Base-by-base conservation (phyloP, 2,113 vertebrate genomes). In the Pipa parva region DNA sequence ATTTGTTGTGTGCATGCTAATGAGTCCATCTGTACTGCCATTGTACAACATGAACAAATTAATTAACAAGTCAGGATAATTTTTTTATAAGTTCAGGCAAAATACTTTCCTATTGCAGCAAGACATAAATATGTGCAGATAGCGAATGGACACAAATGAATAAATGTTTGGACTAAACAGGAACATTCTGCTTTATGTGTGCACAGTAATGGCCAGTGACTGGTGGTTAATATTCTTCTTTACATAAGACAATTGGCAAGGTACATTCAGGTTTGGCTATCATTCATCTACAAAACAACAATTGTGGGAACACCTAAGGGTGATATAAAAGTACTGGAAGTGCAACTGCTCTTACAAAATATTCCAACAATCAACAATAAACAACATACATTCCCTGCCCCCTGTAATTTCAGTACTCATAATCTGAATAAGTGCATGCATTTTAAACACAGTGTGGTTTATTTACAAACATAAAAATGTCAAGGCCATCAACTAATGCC, bases 1-100 rank as follows among this genome's bases (percentile, higher is more conserved):
- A 97, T 99, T 98, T 98, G 95, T 98, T 97, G 95, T 97, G 93
- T 87, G 93, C 93, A 97, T 98, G 95, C 91, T 97, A 98, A 99
- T 97, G 94, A 97, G 93, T 92, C 93, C 95, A 98, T 96, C 95
- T 99, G 97, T 93, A 95, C 93, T 88, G 89, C 93, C 94, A 92
- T 95, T 93, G 92, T 94, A 97, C 92, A 95, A 97, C 95, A 97
- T 18, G 93, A 92, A 94, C 95, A 97, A 97, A 99, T 97, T 97
- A 96, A 99, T 99, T 97, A 97, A 99, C 94, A 95, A 95, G 93
- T 91, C 94, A 92, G 88, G 80, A 74, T 67, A 3, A 12, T 36
- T 36, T 36, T 42, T 42, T 42, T 69, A 88, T 89, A 89, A 88
- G 87, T 85, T 85, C 85, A 83, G 85, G 75, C 80, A 80, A 86